Percentiles rank a stretch among this genome's conserved stretches.
These are phyloP conservation scores for Dryadula phaetusa DNA, from an alignment of 2,888 invertebrate species.

Conservation along the genomic window DNA sequence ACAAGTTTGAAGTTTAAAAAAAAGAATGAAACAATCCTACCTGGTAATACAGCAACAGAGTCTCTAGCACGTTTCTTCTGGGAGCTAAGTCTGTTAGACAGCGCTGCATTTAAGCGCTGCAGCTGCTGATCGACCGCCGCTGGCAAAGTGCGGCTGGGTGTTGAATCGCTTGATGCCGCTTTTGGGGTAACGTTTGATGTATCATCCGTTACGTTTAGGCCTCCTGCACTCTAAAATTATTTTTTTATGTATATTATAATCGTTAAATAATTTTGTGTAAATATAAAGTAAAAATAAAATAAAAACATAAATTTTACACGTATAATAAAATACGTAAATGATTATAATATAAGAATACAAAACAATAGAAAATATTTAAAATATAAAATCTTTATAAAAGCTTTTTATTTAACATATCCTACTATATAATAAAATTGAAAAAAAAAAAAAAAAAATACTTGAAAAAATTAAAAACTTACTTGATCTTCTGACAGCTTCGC, in stretches of 20 bases:
- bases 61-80: conserved; percentile 61
- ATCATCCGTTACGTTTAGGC: conserved; percentile 38
- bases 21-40: conserved; percentile 44
- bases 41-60: conserved; percentile 53
- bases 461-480: conserved; percentile 52
- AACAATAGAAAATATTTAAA: no score
- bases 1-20: no score
- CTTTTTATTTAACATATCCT: no score
- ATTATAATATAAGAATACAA: no score
- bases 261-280: no score
- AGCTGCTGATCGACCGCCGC: conserved; percentile 75
- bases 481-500: conserved; percentile 63
- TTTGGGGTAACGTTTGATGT: conserved; percentile 45
- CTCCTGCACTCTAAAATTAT: conserved; percentile 50
- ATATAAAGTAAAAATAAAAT: no score
- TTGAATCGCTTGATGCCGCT: conserved; percentile 50
- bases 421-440: no score
- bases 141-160: conserved; percentile 55
- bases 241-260: not conserved
- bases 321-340: no score
- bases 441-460: no score
- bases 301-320: no score
- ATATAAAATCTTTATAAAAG: no score
- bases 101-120: conserved; percentile 76
- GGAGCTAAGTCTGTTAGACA: conserved; percentile 66